phyloP scores from a whole-genome alignment of 2,113 vertebrate genomes.

The Myrmecobius fasciatus region DNA sequence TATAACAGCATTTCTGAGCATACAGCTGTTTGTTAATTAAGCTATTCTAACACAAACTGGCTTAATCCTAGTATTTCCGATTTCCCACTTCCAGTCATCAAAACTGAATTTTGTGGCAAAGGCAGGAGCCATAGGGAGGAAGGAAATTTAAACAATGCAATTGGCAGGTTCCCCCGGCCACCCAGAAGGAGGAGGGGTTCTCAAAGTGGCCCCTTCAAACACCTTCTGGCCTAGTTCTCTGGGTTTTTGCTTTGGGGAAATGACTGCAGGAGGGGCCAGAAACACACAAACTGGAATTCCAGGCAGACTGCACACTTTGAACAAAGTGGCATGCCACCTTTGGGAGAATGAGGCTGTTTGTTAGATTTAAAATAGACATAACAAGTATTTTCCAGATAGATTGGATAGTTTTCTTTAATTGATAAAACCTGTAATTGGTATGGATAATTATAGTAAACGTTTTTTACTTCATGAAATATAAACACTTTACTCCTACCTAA shows the following conservation, averaged over 20 bases:
- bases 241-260: not conserved
- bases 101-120: slow-evolving; percentile 85
- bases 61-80: slow-evolving; percentile 81
- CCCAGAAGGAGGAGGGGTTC: slow-evolving; percentile 24
- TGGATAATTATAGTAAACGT: not conserved
- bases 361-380: not conserved
- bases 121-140: slow-evolving; percentile 79
- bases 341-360: not conserved
- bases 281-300: not conserved
- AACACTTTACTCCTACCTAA: not conserved
- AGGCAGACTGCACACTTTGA: not conserved
- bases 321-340: not conserved
- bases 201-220: not conserved
- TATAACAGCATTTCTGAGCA: not conserved
- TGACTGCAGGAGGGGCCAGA: slow-evolving; percentile 49
- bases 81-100: slow-evolving; percentile 79
- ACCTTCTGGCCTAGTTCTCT: not conserved
- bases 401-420: not conserved
- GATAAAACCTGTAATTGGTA: not conserved
- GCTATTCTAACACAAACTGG: slow-evolving; percentile 80
- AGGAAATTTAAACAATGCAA: slow-evolving; percentile 87
- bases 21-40: slow-evolving; percentile 73
- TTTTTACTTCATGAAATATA: not conserved
- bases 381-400: not conserved
- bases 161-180: slow-evolving; percentile 78